Evolutionary conservation across 2,888 invertebrate species (phyloP).

Genomic region (Rhorus exstirpatorius): DNA sequence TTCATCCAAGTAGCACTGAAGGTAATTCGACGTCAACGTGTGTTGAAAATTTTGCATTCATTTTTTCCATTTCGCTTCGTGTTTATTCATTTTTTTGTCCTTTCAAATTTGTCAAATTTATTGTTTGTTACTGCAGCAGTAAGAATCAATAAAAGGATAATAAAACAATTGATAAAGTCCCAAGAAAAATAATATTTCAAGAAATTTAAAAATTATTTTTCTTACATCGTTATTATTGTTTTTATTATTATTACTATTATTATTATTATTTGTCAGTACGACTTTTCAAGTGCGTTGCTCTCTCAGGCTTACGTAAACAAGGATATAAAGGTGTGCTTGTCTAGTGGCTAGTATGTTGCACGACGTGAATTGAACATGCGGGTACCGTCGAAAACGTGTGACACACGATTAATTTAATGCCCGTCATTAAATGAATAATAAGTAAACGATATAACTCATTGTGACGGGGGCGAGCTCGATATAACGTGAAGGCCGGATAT

Average conservation of each 20-base stretch:
- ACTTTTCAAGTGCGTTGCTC: neutral
- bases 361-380: constrained; percentile 45
- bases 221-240: neutral
- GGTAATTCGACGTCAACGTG: too few relatives aligned
- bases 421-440: constrained; percentile 66
- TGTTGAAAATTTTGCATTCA: neutral
- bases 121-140: too few relatives aligned
- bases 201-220: neutral
- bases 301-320: neutral
- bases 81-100: too few relatives aligned
- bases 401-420: constrained; percentile 68
- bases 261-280: neutral
- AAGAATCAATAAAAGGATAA: too few relatives aligned
- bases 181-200: too few relatives aligned
- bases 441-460: constrained; percentile 57
- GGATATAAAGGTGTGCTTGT: neutral
- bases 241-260: neutral
- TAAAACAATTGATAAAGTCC: too few relatives aligned
- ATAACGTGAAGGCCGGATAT: constrained; percentile 55
- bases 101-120: too few relatives aligned
- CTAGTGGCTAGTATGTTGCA: neutral
- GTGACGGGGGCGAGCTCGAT: constrained; percentile 40
- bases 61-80: neutral
- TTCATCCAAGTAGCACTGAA: too few relatives aligned
- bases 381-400: constrained; percentile 41